phyloP scores from a whole-genome alignment of 2,113 vertebrate species.

The Sminthopsis crassicaudata region DNA sequence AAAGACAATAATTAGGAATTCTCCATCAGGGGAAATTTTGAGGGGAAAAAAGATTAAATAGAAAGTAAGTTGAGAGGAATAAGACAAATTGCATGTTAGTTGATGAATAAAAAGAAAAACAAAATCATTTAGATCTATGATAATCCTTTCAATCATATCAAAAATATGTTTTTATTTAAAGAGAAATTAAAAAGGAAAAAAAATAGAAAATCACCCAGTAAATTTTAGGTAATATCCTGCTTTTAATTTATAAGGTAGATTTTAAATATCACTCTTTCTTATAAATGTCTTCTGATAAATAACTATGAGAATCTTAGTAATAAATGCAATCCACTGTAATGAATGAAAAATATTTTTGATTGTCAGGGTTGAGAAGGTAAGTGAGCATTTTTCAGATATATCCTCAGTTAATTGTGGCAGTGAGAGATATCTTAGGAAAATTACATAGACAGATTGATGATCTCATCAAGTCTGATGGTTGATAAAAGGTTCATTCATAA shows the following conservation, averaged over 20 bases:
- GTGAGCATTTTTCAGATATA: not conserved
- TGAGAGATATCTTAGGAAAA: slow-evolving; percentile 46
- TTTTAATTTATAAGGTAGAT: not conserved
- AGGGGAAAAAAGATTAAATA: not conserved
- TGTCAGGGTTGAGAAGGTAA: not conserved
- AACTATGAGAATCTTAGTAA: slow-evolving; percentile 8
- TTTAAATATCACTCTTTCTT: not conserved
- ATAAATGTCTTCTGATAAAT: slow-evolving; percentile 4
- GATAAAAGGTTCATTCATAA: slow-evolving; percentile 46
- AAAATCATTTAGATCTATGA: not conserved
- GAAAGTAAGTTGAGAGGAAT: not conserved
- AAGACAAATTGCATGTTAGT: not conserved
- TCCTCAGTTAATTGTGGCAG: slow-evolving; percentile 1
- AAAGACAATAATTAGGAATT: not conserved
- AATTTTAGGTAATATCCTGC: not conserved
- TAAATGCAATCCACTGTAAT: slow-evolving; percentile 28
- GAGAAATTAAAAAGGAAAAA: slow-evolving; percentile 13
- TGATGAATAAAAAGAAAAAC: not conserved
- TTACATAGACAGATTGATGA: slow-evolving; percentile 14
- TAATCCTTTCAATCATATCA: not conserved
- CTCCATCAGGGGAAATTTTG: not conserved
- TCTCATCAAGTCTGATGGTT: slow-evolving; percentile 11
- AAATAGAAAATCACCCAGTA: not conserved
- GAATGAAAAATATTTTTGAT: slow-evolving; percentile 16
- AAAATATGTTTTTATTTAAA: not conserved